Percentiles rank a stretch among this genome's conserved stretches.
Evolutionary conservation across 2,113 vertebrate species (phyloP).

Genomic region (Phoxinus phoxinus): DNA sequence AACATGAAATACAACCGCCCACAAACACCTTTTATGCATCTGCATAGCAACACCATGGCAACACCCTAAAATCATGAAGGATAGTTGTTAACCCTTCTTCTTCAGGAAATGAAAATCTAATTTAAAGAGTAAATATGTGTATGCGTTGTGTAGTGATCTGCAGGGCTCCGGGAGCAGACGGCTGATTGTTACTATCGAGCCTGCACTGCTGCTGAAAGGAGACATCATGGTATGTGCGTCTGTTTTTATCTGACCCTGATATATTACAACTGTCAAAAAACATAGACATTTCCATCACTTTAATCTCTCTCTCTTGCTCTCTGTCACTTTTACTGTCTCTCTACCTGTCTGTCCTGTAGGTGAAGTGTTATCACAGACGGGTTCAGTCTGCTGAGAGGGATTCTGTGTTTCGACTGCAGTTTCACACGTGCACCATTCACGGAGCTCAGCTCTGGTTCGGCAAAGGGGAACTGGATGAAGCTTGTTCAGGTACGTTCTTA

Average conservation of each 20-base stretch:
- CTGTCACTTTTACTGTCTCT: background rate
- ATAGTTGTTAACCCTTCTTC: background rate
- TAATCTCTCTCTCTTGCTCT: background rate
- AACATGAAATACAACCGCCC: too few relatives aligned
- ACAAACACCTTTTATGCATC: too few relatives aligned
- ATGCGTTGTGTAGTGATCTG: slow-evolving; percentile 71
- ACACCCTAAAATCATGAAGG: background rate
- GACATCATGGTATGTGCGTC: slow-evolving; percentile 86
- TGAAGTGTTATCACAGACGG: slow-evolving; percentile 88
- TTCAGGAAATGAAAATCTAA: background rate
- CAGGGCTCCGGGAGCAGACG: slow-evolving; percentile 78
- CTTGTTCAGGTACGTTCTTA: slow-evolving; percentile 78
- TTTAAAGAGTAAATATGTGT: slow-evolving; percentile 46
- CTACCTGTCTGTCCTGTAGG: slow-evolving; percentile 73
- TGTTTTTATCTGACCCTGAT: slow-evolving; percentile 11
- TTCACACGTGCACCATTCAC: slow-evolving; percentile 91
- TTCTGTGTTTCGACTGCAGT: slow-evolving; percentile 87
- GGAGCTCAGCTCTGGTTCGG: slow-evolving; percentile 86
- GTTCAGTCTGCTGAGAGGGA: slow-evolving; percentile 81
- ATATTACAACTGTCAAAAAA: slow-evolving; percentile 29
- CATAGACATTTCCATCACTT: background rate
- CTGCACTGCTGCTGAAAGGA: slow-evolving; percentile 89
- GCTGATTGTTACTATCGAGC: slow-evolving; percentile 87
- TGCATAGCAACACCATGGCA: background rate
- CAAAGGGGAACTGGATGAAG: slow-evolving; percentile 89